Evolutionary conservation across 2,888 invertebrate species (phyloP), one percentile per base, ranked within the genome.

Genomic region (Perdita meconis): DNA sequence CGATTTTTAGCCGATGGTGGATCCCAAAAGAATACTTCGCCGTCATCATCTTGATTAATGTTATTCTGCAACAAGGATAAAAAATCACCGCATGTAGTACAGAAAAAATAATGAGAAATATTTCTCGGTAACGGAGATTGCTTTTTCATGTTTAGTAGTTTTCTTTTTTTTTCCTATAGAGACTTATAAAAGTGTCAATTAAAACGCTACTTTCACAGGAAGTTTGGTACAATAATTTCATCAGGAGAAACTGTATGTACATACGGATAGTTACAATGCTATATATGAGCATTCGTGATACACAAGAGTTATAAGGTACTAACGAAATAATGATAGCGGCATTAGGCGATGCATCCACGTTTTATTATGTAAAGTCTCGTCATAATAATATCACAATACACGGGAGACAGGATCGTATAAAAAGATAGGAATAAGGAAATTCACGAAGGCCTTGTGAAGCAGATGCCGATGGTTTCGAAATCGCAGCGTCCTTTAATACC

Each of bases 21-120:
- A 51, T 92, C 92, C 92, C 92, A 92, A 80, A 92, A 92, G 72
- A 90, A 90, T 12, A 82, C 88, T 26, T 85, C 89, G 22, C 83
- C 84, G 0, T 88, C 90, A 16, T 91, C 90, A 67, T 86, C 82
- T 4, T 87, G 84, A 6, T 72, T 70, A 3, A 44, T 72, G 44
- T 88, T 89, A 56, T 87, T 87, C 91, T 91, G 82, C 4, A 88
- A 88, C 30, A 73, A 63, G 61, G 65, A 40, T 50, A 36, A 70
- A 26, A 3, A 44, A n/a, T n/a, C 6, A 6, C 3, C 30, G 38
- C 30, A 2, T 55, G 53, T 22, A 47, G 19, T 36, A 51, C 19
- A 44, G n/a, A 4, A 6, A 0, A 30, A 30, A 30, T 4, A 30
- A 30, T 30, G 30, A 30, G 2, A 6, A 30, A 30, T 6, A 30